phyloP scores from a whole-genome alignment of 1,140 invertebrate genomes.

The Ptiloglossa arizonensis region DNA sequence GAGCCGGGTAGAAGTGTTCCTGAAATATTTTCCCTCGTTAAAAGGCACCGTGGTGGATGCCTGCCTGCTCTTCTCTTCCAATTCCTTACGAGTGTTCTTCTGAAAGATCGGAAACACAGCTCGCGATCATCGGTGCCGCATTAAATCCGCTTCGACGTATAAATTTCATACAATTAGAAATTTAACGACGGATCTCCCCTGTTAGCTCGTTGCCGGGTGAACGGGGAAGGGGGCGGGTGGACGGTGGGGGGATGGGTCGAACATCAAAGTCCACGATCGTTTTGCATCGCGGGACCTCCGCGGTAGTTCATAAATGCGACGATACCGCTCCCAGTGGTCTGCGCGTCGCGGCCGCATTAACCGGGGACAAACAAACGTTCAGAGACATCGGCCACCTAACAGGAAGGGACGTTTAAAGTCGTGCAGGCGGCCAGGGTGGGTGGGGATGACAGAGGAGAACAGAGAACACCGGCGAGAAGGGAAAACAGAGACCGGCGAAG shows the following conservation, averaged over 20 bases:
- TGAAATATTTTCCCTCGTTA: background rate
- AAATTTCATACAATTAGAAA: conserved; percentile 19
- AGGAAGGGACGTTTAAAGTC: conserved; percentile 18
- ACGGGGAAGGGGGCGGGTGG: too few relatives aligned
- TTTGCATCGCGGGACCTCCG: background rate
- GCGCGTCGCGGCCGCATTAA: conserved; percentile 8
- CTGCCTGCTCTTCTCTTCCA: too few relatives aligned
- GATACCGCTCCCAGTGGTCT: background rate
- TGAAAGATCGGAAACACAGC: conserved; percentile 1
- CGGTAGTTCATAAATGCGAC: conserved; percentile 22
- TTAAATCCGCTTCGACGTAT: conserved; percentile 5
- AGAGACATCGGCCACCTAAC: conserved; percentile 38
- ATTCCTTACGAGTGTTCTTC: background rate
- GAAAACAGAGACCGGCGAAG: conserved; percentile 52
- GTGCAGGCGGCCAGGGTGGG: conserved; percentile 23
- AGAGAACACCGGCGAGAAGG: conserved; percentile 12
- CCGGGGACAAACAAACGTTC: conserved; percentile 52
- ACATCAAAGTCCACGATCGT: conserved; percentile 8
- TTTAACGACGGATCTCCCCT: background rate
- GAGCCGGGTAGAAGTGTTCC: too few relatives aligned
- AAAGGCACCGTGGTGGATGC: too few relatives aligned
- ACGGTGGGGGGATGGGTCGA: background rate
- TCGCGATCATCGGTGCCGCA: background rate
- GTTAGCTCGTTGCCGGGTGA: background rate
- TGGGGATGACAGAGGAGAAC: conserved; percentile 3